Conservation (phyloP, 2,113 vertebrate species). For the Cyanistes caeruleus region DNA sequence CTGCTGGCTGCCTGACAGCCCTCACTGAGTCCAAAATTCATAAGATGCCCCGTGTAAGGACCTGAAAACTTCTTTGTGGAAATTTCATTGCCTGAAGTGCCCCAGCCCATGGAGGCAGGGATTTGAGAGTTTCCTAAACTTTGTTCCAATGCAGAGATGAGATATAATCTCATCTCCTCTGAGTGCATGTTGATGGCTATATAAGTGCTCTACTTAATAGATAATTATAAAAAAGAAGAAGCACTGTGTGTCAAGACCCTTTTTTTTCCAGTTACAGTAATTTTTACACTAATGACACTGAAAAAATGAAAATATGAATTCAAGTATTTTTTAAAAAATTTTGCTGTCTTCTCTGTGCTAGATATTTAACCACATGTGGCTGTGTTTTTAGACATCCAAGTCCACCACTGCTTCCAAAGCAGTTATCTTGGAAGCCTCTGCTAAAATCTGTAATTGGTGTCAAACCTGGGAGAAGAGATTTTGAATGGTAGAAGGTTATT, state of each 20-base stretch:
- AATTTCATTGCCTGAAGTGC: not conserved
- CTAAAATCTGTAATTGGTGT: not conserved
- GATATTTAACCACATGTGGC: not conserved
- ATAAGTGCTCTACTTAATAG: not conserved
- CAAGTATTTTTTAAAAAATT: not conserved
- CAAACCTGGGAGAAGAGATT: not conserved
- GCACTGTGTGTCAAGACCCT: no score
- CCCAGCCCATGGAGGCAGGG: not conserved
- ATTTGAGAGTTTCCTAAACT: not conserved
- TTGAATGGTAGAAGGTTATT: not conserved
- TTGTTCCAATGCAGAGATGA: not conserved
- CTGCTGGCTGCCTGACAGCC: not conserved
- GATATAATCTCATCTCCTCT: not conserved
- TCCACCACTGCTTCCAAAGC: not conserved
- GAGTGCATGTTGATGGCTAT: fast-evolving
- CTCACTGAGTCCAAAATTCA: not conserved
- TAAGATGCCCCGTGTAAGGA: not conserved
- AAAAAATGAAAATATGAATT: not conserved
- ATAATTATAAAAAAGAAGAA: not conserved
- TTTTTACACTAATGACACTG: not conserved
- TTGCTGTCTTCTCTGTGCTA: not conserved
- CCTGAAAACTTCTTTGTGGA: not conserved
- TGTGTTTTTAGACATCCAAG: not conserved
- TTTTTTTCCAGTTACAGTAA: not conserved
- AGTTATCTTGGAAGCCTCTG: not conserved